Conservation (phyloP, 1,140 invertebrate genomes). For the Dinothrombium tinctorium region DNA sequence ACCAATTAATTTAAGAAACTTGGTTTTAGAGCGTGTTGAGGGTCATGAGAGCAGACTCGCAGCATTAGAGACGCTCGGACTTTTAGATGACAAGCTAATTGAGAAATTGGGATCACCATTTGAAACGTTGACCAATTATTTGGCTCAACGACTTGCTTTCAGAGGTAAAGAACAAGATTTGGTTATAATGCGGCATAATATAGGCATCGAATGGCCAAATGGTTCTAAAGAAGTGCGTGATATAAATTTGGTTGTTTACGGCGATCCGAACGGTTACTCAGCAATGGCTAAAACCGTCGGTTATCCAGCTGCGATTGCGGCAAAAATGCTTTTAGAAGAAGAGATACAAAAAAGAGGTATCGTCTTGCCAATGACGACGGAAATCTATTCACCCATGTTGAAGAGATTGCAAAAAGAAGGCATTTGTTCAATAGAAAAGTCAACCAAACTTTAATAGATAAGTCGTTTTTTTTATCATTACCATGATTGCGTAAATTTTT, state of each 20-base stretch:
- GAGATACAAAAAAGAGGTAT: conserved; percentile 89
- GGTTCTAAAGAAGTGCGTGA: conserved; percentile 49
- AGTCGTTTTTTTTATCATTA: too few relatives aligned
- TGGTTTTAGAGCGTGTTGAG: conserved; percentile 44
- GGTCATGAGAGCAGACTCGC: conserved; percentile 36
- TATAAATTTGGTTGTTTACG: conserved; percentile 81
- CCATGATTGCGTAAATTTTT: too few relatives aligned
- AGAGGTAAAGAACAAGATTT: conserved; percentile 64
- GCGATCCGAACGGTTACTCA: conserved; percentile 56
- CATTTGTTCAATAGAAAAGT: conserved; percentile 23
- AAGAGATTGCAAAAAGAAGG: conserved; percentile 59
- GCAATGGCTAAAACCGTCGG: conserved; percentile 97
- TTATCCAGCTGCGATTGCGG: conserved; percentile 78
- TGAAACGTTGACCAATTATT: conserved; percentile 64
- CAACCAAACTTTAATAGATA: neutral
- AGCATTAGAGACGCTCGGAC: conserved; percentile 55
- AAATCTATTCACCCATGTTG: conserved; percentile 75
- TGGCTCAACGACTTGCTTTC: conserved; percentile 27
- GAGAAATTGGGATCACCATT: conserved; percentile 62
- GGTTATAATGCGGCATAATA: conserved; percentile 74
- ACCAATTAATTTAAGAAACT: conserved; percentile 68
- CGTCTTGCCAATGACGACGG: conserved; percentile 58
- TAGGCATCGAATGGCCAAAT: conserved; percentile 75
- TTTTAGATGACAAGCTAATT: conserved; percentile 54
- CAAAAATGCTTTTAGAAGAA: conserved; percentile 92